Base-by-base conservation (phyloP, 2,113 vertebrate genomes). In the Lepidothrix coronata region DNA sequence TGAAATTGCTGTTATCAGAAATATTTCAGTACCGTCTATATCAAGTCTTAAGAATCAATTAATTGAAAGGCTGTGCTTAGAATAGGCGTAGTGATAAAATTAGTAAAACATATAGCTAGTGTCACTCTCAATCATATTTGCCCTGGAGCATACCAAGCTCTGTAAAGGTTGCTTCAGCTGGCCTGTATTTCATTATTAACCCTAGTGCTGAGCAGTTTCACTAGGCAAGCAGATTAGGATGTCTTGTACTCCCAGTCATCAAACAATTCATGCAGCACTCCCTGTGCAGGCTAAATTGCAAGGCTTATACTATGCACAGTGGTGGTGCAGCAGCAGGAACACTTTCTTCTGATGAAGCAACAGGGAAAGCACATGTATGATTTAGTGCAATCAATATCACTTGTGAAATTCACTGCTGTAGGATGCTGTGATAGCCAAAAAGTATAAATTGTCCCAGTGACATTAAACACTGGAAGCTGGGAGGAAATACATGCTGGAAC, bases 331-430 rank as follows among this genome's bases (percentile, higher is more conserved):
- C 71, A 85, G 62, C 58, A 85, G 81, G 28, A 85, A 65, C 72
- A 51, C 33, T 93, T 94, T 61, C 21, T 24, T 88, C 78, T 83
- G 82, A 76, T 89, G 78, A 92, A 90, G 82, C 67, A 76, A 80
- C 48, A 74, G 51, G n/a, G 39, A 25, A 79, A 68, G 66, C 54
- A 70, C 43, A 16, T 0, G 0, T 68, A 51, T 0, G 4, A 59
- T 27, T 83, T 71, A 66, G 66, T 51, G 63, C 72, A 77, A 54
- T 84, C 88, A 91, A 4, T 88, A 91, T 55, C 63, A 74, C 35
- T 74, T 46, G 4, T 88, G 43, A 85, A 94, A 90, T 85, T 85
- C 79, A 46, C 48, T 92, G 78, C 92, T 51, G 41, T 57, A 83
- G 85, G 67, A 91, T 28, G n/a, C 3, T 88, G 44, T 65, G 54